Conservation (phyloP, 2,797 vertebrate genomes). For the Etheostoma perlongum region DNA sequence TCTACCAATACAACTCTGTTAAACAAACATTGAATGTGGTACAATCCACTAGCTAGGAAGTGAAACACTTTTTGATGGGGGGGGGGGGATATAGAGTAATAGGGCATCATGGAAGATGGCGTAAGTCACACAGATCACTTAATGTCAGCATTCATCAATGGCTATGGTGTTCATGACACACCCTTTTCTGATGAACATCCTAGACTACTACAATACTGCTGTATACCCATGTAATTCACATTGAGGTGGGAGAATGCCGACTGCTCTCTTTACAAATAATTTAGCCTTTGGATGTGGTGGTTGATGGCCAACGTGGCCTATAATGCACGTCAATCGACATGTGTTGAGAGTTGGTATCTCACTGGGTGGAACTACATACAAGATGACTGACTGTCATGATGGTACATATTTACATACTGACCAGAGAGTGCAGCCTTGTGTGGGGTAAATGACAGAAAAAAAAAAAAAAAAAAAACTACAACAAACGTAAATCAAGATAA, state of each 20-base stretch:
- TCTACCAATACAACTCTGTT: slow-evolving; percentile 61
- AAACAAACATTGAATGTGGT: slow-evolving; percentile 63
- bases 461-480: slow-evolving; percentile 22
- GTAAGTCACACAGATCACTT: slow-evolving; percentile 51
- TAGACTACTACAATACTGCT: slow-evolving; percentile 86
- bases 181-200: slow-evolving; percentile 64
- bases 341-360: slow-evolving; percentile 67
- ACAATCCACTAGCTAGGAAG: slow-evolving; percentile 68
- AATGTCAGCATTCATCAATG: slow-evolving; percentile 56
- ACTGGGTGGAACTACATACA: slow-evolving; percentile 70
- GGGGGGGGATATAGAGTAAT: slow-evolving; percentile 10
- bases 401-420: slow-evolving; percentile 82
- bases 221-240: slow-evolving; percentile 83
- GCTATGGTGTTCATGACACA: slow-evolving; percentile 51
- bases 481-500: slow-evolving; percentile 63
- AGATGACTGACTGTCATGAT: slow-evolving; percentile 66
- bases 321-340: slow-evolving; percentile 63
- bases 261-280: slow-evolving; percentile 61
- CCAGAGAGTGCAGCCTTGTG: slow-evolving; percentile 70
- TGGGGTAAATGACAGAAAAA: slow-evolving; percentile 33
- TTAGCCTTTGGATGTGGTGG: slow-evolving; percentile 66
- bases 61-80: slow-evolving; percentile 60
- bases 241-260: slow-evolving; percentile 80
- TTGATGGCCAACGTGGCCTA: slow-evolving; percentile 68
- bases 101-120: slow-evolving; percentile 53